Conservation (phyloP, 1,140 invertebrate genomes). For the Mya arenaria region DNA sequence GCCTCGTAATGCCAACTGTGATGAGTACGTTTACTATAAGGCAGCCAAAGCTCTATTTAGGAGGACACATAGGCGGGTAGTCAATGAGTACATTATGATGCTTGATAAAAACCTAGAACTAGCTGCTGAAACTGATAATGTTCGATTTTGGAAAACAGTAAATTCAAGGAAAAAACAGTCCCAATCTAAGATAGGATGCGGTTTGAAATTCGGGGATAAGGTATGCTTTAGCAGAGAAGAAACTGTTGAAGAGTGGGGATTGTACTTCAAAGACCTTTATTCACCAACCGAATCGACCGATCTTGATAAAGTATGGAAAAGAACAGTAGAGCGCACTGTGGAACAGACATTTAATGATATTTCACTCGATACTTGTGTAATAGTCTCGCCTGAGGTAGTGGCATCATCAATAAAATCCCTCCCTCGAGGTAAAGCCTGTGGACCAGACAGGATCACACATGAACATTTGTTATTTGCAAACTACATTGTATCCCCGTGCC, state of each 20-base stretch:
- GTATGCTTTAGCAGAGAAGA: not conserved
- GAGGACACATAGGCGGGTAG: not conserved
- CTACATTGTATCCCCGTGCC: not conserved
- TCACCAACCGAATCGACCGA: not conserved
- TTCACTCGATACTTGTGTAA: not conserved
- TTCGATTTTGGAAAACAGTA: conserved; percentile 6
- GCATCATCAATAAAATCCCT: not conserved
- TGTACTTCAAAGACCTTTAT: conserved; percentile 3
- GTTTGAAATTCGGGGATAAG: not conserved
- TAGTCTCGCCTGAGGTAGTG: not conserved
- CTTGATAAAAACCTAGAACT: not conserved
- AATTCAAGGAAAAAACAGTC: not conserved
- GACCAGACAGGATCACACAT: conserved; percentile 1
- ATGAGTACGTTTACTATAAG: not conserved
- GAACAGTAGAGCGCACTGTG: not conserved
- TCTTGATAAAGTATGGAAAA: not conserved
- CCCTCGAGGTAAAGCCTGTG: conserved; percentile 1
- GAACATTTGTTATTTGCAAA: conserved; percentile 12
- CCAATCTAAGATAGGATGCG: not conserved
- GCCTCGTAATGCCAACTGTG: not conserved
- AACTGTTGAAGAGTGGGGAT: not conserved
- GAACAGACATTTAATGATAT: not conserved
- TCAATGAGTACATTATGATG: not conserved
- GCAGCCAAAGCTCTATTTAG: conserved; percentile 1
- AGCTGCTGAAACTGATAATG: not conserved